A percentile compares a stretch with the other conserved stretches of the same genome.
These are phyloP conservation scores for Pristiophorus japonicus DNA, from an alignment of 2,113 vertebrate genomes.

Conservation along the genomic window DNA sequence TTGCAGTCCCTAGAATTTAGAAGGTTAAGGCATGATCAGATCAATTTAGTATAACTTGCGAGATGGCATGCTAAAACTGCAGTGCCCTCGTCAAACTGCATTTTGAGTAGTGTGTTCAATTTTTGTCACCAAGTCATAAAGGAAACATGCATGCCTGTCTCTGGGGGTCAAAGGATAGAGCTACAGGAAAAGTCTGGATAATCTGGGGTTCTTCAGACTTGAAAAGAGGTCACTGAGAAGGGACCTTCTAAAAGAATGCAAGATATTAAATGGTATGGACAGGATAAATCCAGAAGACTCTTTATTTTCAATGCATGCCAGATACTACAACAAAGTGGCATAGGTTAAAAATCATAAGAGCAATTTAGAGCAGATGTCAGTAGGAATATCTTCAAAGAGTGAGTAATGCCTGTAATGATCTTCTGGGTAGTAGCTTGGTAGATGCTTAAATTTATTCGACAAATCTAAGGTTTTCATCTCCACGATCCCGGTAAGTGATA, in stretches of 20 bases:
- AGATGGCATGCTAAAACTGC: background rate
- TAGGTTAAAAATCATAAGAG: background rate
- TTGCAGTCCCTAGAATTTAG: background rate
- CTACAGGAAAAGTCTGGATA: background rate
- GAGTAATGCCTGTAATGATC: background rate
- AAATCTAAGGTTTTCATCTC: background rate
- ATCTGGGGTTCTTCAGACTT: background rate
- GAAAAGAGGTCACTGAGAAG: background rate
- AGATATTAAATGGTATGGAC: background rate
- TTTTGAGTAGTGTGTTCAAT: background rate
- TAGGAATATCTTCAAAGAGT: too few species aligned
- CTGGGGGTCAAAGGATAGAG: background rate
- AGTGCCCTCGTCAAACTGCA: background rate
- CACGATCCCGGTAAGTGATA: background rate
- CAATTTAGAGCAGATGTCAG: background rate
- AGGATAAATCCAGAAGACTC: background rate
- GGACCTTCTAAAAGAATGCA: background rate
- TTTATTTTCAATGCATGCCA: too few species aligned
- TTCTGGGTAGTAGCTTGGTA: background rate
- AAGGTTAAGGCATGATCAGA: background rate
- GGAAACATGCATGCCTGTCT: background rate
- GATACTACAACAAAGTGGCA: background rate
- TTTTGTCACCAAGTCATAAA: background rate
- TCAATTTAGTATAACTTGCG: background rate
- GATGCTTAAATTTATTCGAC: background rate